Evolutionary conservation across 2,113 vertebrate species (phyloP), one percentile per base, ranked within the genome.

Genomic region (Syngnathus scovelli): DNA sequence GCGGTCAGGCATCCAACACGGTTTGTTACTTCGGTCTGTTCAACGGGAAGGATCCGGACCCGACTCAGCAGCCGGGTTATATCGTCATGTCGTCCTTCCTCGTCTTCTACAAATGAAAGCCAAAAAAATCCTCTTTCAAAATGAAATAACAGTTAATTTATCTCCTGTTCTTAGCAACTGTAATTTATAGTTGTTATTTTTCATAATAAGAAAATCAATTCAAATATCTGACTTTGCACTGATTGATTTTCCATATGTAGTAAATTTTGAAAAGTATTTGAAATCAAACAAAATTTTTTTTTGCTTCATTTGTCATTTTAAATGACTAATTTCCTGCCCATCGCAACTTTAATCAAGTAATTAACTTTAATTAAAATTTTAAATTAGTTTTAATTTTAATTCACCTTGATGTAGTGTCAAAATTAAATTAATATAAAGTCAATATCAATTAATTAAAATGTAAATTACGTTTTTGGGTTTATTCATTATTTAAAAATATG

Each of bases 31-130:
- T 88, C 11, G 90, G 92, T 41, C 65, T 91, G 64, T 93, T 82
- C 46, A 46, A 88, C 0, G 91, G 90, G 8, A 60, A 41, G 23
- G 88, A 92, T 71, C 92, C 92, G 0, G 75, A 89, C 65, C 92
- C 92, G 5, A 49, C 83, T 12, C 65, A 77, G 23, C 21, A 81
- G 5, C 91, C 92, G 0, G 92, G 92, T 2, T 87, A 89, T 79
- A 91, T 93, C 71, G 83, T 89, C 67, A 92, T 93, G 90, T 88
- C 81, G 1, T 93, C 92, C 18, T 92, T 90, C 69, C 90, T 93
- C 0, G 44, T 92, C 79, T 92, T 92, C 77, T 93, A 90, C 77
- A 91, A 91, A 63, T 88, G 74, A 65, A 27, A 11, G 9, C 21
- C 21, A 11, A 23, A 55, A 27, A 55, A 1, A 0, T 13, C 10